Evolutionary conservation across 2,888 invertebrate species (phyloP).

Genomic region (Bibio marci): DNA sequence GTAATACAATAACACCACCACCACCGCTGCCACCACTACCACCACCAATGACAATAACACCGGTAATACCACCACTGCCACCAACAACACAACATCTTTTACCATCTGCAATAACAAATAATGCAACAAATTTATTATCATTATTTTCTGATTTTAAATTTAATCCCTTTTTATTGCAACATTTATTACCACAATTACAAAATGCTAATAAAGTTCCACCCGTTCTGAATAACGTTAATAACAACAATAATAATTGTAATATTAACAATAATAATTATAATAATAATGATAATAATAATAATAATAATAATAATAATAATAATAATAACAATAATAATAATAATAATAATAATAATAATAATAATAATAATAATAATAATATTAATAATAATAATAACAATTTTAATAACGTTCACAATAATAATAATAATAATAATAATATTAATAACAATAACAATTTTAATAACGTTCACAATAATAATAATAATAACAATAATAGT

Average conservation of each 20-base stretch:
- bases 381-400: not conserved
- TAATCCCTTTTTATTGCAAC: constrained; percentile 4
- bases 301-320: not conserved
- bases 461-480: not conserved
- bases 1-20: constrained; percentile 2
- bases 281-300: not conserved
- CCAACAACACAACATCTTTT: not conserved
- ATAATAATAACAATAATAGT: not conserved
- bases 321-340: not conserved
- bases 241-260: not conserved
- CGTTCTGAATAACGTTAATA: no score
- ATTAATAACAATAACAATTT: not conserved
- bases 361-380: no score
- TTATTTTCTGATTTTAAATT: not conserved
- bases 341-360: not conserved
- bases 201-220: no score
- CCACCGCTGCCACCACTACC: no score
- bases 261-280: no score
- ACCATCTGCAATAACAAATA: not conserved
- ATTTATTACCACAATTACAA: constrained; percentile 1
- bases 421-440: not conserved
- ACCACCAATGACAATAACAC: not conserved
- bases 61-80: no score
- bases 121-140: not conserved
- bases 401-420: not conserved